phyloP scores from a whole-genome alignment of 2,888 invertebrate genomes.

The Agrotis puta region DNA sequence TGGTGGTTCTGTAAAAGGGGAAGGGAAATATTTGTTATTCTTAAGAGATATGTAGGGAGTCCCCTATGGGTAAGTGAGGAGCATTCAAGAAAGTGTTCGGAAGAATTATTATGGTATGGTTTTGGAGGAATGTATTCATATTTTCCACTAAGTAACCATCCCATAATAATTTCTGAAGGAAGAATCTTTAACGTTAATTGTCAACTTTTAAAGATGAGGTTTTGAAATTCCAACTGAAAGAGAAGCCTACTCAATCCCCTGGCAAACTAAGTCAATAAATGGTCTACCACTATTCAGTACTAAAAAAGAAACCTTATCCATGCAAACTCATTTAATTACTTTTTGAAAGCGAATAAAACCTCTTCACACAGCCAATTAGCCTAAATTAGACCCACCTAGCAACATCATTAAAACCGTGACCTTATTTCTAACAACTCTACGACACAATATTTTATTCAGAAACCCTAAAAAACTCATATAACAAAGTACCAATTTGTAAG shows the following conservation, averaged over 20 bases:
- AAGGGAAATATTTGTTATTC: conserved; percentile 3
- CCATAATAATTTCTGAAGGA: too few relatives aligned
- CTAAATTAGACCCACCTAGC: not conserved
- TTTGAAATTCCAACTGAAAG: not conserved
- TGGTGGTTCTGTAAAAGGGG: conserved; percentile 20
- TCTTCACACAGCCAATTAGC: too few relatives aligned
- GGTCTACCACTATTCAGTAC: not conserved
- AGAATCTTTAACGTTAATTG: not conserved
- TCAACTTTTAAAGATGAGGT: not conserved
- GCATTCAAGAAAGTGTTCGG: not conserved
- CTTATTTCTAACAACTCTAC: not conserved
- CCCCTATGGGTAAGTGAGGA: not conserved
- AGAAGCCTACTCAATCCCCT: too few relatives aligned
- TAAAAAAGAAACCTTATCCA: not conserved
- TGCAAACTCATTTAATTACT: not conserved
- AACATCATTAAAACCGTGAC: not conserved
- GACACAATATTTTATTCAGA: conserved; percentile 9
- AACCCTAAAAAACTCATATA: conserved; percentile 25
- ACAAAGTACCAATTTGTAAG: conserved; percentile 38
- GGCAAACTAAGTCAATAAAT: too few relatives aligned
- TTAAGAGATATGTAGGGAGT: not conserved
- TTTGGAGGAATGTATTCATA: not conserved
- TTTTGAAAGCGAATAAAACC: not conserved
- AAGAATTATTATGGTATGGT: not conserved
- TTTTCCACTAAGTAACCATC: too few relatives aligned